These are phyloP conservation scores for Hyperoodon ampullatus DNA, from an alignment of 2,113 vertebrate species.

Conservation along the genomic window DNA sequence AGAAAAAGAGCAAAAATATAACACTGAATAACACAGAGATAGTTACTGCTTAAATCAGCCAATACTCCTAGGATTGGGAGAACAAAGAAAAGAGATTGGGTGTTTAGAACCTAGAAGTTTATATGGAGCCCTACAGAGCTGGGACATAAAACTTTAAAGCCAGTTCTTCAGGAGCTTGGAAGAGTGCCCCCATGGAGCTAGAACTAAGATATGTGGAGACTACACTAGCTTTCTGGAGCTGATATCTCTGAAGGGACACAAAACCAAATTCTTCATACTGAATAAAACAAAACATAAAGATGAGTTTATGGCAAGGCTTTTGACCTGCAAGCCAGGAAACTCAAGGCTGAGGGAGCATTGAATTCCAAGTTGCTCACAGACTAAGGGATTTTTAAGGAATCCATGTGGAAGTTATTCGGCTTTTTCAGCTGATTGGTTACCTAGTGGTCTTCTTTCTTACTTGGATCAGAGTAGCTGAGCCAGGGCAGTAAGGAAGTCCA, in stretches of 20 bases:
- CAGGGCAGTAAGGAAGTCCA: not conserved
- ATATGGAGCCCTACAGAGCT: not conserved
- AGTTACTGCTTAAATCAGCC: not conserved
- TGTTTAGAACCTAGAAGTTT: not conserved
- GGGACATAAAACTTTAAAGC: not conserved
- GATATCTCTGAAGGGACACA: not conserved
- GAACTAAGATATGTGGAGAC: not conserved
- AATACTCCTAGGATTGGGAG: not conserved
- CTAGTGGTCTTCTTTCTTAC: not conserved
- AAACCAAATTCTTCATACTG: not conserved
- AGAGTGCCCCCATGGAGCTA: fast-evolving
- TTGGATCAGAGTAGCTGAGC: not conserved
- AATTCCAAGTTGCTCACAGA: not conserved
- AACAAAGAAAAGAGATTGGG: not conserved
- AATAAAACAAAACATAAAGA: not conserved
- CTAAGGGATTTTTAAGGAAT: not conserved
- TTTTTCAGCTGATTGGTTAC: not conserved
- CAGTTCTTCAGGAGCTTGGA: not conserved
- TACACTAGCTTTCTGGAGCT: not conserved
- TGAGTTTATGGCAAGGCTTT: not conserved
- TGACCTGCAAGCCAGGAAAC: not conserved
- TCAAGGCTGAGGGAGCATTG: not conserved
- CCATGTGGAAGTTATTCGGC: not conserved
- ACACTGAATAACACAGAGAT: not conserved
- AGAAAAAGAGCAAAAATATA: not conserved